Evolutionary conservation across 2,888 invertebrate genomes (phyloP).

Genomic region (Nomada hirtipes): DNA sequence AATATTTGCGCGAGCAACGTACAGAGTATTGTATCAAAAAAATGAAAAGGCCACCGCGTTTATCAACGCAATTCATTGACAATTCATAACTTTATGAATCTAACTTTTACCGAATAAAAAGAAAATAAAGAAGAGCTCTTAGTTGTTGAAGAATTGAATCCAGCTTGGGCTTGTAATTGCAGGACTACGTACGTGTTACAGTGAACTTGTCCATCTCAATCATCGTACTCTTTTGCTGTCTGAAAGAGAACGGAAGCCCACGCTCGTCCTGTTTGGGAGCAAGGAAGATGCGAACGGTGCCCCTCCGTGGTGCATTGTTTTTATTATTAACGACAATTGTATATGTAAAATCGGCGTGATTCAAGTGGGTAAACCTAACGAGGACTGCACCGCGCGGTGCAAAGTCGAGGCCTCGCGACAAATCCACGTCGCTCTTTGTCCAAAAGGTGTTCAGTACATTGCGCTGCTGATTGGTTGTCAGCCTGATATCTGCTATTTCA

Average conservation of each 20-base stretch:
- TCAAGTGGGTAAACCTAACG: constrained; percentile 91
- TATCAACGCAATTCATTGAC: no score
- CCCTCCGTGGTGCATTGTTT: constrained; percentile 85
- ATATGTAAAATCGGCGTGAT: constrained; percentile 90
- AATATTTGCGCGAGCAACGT: no score
- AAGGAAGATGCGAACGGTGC: constrained; percentile 90
- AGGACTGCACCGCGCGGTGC: constrained; percentile 90
- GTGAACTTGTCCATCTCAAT: constrained; percentile 91
- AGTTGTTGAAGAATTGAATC: no score
- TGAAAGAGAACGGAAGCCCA: constrained; percentile 87
- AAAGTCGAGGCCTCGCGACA: constrained; percentile 93
- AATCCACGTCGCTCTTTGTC: constrained; percentile 92
- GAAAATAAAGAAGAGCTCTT: no score
- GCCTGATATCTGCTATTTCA: constrained; percentile 86
- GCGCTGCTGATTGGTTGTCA: constrained; percentile 84
- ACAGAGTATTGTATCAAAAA: no score
- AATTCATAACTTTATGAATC: no score
- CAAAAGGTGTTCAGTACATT: constrained; percentile 90
- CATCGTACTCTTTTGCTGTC: constrained; percentile 88
- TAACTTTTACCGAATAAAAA: no score
- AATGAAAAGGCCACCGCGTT: no score
- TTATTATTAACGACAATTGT: constrained; percentile 87
- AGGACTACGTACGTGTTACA: constrained; percentile 86
- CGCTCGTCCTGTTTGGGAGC: constrained; percentile 89
- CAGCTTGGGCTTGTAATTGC: no score